phyloP scores from a whole-genome alignment of 1,140 invertebrate species.

The Drosophila sproati region DNA sequence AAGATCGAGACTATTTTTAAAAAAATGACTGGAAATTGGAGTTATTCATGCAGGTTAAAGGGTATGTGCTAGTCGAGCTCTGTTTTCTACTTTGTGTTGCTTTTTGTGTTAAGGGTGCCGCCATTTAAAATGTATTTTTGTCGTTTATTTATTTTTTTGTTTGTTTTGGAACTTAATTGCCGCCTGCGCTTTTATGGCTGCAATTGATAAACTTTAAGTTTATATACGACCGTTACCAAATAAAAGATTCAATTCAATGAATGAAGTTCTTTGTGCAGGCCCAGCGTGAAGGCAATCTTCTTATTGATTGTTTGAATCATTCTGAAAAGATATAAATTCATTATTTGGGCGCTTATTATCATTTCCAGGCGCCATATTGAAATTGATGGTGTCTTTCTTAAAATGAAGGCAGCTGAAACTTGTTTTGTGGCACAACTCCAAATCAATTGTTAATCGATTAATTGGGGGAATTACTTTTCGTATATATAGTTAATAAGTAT shows the following conservation, averaged over 20 bases:
- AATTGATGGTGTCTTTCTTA: slow-evolving; percentile 11
- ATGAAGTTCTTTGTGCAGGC: slow-evolving; percentile 30
- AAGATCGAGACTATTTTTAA: too few species aligned
- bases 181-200: slow-evolving; percentile 32
- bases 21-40: too few species aligned
- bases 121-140: slow-evolving; percentile 41
- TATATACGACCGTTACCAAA: slow-evolving; percentile 28
- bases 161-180: slow-evolving; percentile 20
- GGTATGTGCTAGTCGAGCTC: not conserved
- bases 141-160: slow-evolving; percentile 5
- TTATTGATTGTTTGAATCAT: slow-evolving; percentile 14
- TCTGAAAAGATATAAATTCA: slow-evolving; percentile 25
- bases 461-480: slow-evolving; percentile 7
- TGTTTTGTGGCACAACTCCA: not conserved
- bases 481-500: slow-evolving; percentile 2
- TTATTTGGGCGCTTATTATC: slow-evolving; percentile 14
- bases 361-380: slow-evolving; percentile 7
- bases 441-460: slow-evolving; percentile 14
- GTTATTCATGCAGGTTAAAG: too few species aligned
- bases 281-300: slow-evolving; percentile 9
- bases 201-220: slow-evolving; percentile 44
- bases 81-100: slow-evolving; percentile 14
- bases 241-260: slow-evolving; percentile 26
- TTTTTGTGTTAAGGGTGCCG: slow-evolving; percentile 39
- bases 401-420: slow-evolving; percentile 4